These are phyloP conservation scores for Latheticus oryzae DNA, from an alignment of 2,888 invertebrate genomes.

Conservation along the genomic window DNA sequence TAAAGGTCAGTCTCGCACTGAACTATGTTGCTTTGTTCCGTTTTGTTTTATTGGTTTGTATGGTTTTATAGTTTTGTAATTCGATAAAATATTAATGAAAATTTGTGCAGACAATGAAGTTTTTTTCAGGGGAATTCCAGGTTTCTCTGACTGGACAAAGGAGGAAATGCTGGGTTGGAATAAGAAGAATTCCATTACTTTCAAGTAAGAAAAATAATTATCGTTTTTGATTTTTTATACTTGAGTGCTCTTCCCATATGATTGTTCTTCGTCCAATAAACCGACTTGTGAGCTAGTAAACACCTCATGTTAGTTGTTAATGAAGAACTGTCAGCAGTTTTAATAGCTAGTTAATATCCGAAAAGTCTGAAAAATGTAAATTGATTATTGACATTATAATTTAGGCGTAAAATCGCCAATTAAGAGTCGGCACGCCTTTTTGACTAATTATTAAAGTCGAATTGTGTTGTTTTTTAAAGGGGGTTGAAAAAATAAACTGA, in stretches of 20 bases:
- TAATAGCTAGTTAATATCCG: constrained; percentile 27
- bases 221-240: constrained; percentile 17
- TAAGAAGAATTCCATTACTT: constrained; percentile 23
- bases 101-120: too few relatives aligned
- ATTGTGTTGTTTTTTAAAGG: too few relatives aligned
- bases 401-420: constrained; percentile 11
- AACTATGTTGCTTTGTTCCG: too few relatives aligned
- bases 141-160: too few relatives aligned
- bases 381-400: constrained; percentile 44
- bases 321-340: constrained; percentile 32
- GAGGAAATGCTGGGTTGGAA: constrained; percentile 14
- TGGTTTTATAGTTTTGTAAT: too few relatives aligned
- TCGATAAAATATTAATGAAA: too few relatives aligned
- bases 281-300: too few relatives aligned
- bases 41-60: too few relatives aligned
- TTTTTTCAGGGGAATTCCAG: too few relatives aligned
- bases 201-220: constrained; percentile 27
- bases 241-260: constrained; percentile 8
- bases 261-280: constrained; percentile 1
- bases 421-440: constrained; percentile 26
- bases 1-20: too few relatives aligned
- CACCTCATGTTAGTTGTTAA: constrained; percentile 22
- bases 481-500: constrained; percentile 11
- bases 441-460: constrained; percentile 6
- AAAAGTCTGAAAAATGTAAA: constrained; percentile 48